Evolutionary conservation across 2,888 invertebrate genomes (phyloP).

Genomic region (Pyralis farinalis): DNA sequence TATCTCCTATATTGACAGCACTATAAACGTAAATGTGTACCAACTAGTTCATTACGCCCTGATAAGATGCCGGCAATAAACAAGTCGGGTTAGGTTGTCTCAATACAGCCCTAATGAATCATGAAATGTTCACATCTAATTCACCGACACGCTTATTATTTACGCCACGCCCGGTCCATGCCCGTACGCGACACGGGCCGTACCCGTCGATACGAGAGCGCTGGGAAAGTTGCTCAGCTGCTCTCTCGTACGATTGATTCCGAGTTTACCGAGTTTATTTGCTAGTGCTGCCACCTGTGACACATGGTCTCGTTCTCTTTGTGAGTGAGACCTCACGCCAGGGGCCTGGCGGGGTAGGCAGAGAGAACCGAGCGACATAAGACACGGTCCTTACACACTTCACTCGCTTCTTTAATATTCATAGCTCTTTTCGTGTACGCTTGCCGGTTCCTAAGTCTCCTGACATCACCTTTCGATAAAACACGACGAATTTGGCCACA

Average conservation of each 20-base stretch:
- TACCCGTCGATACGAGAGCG: constrained; percentile 51
- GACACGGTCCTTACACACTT: too few relatives aligned
- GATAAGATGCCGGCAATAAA: not conserved
- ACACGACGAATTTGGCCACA: too few relatives aligned
- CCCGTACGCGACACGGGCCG: constrained; percentile 40
- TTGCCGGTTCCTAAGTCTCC: too few relatives aligned
- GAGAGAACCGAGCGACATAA: too few relatives aligned
- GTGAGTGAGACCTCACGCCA: too few relatives aligned
- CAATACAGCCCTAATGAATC: not conserved
- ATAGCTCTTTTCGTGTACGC: too few relatives aligned
- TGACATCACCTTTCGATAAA: too few relatives aligned
- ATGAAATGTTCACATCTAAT: not conserved
- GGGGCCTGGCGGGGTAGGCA: too few relatives aligned
- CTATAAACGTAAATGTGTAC: not conserved
- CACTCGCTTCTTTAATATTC: too few relatives aligned
- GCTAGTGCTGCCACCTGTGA: too few relatives aligned
- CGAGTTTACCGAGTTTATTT: too few relatives aligned
- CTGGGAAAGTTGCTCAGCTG: constrained; percentile 67
- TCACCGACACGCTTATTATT: constrained; percentile 3
- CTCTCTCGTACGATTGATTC: constrained; percentile 61
- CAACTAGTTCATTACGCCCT: constrained; percentile 10
- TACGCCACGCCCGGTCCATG: constrained; percentile 23
- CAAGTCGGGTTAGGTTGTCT: not conserved
- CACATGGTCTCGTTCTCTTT: too few relatives aligned
- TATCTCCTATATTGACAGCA: not conserved